Conservation (phyloP, 2,888 invertebrate species). For the Drosophila algonquin region DNA sequence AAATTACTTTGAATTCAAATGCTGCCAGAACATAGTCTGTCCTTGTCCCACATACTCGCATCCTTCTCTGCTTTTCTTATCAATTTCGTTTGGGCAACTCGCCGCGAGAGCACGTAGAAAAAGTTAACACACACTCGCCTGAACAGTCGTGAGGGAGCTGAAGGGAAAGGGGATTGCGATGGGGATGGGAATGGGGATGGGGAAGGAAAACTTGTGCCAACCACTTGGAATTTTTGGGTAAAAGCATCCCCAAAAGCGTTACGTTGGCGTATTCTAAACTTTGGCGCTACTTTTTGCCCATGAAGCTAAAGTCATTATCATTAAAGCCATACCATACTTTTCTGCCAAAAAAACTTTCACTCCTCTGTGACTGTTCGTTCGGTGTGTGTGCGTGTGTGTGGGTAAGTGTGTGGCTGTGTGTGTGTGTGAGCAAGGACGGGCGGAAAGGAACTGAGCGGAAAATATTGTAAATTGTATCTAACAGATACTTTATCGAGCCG, state of each 20-base stretch:
- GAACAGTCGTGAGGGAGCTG: not conserved
- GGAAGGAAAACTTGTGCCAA: slow-evolving; percentile 59
- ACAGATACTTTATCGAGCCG: slow-evolving; percentile 77
- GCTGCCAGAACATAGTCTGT: slow-evolving; percentile 12
- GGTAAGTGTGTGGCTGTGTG: slow-evolving; percentile 11
- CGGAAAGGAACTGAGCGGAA: slow-evolving; percentile 43
- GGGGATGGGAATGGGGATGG: not conserved
- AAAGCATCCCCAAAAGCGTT: slow-evolving; percentile 71
- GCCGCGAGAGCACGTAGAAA: slow-evolving; percentile 54
- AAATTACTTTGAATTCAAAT: slow-evolving; percentile 23
- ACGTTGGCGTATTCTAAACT: slow-evolving; percentile 73
- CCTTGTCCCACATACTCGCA: slow-evolving; percentile 35
- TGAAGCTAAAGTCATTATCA: slow-evolving; percentile 74
- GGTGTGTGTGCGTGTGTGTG: slow-evolving; percentile 25
- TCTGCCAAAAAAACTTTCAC: slow-evolving; percentile 67
- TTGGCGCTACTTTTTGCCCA: slow-evolving; percentile 69
- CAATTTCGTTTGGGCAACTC: slow-evolving; percentile 67
- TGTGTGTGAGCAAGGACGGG: slow-evolving; percentile 9
- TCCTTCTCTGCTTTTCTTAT: slow-evolving; percentile 53
- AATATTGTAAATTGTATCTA: slow-evolving; percentile 76
- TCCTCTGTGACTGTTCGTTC: slow-evolving; percentile 29
- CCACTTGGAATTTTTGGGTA: slow-evolving; percentile 61
- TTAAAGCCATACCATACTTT: slow-evolving; percentile 75
- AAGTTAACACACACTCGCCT: slow-evolving; percentile 50
- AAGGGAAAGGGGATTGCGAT: slow-evolving; percentile 2